Evolutionary conservation across 1,140 invertebrate species (phyloP).

Genomic region (Cydia fagiglandana): DNA sequence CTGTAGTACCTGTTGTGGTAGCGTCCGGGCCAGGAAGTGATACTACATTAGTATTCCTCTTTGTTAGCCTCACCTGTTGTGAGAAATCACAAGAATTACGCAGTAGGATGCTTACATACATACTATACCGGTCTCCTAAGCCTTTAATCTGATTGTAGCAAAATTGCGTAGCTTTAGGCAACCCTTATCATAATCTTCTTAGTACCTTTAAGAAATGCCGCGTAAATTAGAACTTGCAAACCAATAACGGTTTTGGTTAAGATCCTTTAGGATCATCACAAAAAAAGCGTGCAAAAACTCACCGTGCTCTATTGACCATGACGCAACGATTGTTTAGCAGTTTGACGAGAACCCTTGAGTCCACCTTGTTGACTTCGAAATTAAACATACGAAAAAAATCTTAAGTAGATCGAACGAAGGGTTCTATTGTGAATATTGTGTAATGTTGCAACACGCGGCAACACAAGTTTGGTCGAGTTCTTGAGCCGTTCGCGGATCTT

Average conservation of each 20-base stretch:
- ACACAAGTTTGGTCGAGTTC: slow-evolving; percentile 44
- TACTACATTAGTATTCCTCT: not conserved
- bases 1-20: not conserved
- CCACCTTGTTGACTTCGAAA: slow-evolving; percentile 76
- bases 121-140: slow-evolving; percentile 6
- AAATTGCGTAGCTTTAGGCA: slow-evolving; percentile 40
- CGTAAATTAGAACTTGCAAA: slow-evolving; percentile 49
- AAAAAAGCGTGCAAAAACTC: slow-evolving; percentile 62
- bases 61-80: not conserved
- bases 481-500: slow-evolving; percentile 29
- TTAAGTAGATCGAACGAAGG: slow-evolving; percentile 70
- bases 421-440: slow-evolving; percentile 75
- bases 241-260: slow-evolving; percentile 53
- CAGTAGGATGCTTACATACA: slow-evolving; percentile 2
- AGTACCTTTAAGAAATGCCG: slow-evolving; percentile 53
- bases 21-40: not conserved
- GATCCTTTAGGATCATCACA: slow-evolving; percentile 31
- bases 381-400: slow-evolving; percentile 70
- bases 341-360: slow-evolving; percentile 70
- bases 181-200: slow-evolving; percentile 44
- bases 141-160: slow-evolving; percentile 40
- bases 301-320: slow-evolving; percentile 73
- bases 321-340: slow-evolving; percentile 77
- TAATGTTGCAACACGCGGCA: slow-evolving; percentile 69
- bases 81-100: not conserved